phyloP scores from a whole-genome alignment of 2,888 invertebrate species.

The Petrolisthes cinctipes region DNA sequence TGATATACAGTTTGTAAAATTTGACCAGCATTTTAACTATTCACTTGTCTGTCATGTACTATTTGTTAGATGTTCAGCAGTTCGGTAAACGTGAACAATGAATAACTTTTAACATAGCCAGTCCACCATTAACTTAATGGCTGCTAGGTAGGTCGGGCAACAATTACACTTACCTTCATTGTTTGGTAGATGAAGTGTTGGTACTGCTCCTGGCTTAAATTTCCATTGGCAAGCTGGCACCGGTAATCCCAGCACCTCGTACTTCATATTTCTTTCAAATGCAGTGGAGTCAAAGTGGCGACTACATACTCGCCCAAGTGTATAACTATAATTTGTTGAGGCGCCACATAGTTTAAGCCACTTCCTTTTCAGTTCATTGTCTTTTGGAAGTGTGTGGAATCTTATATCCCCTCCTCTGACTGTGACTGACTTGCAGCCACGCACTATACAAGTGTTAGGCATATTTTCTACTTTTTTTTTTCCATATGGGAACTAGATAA shows the following conservation, averaged over 20 bases:
- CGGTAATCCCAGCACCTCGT: slow-evolving; percentile 8
- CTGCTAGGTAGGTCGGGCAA: background rate
- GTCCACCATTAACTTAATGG: background rate
- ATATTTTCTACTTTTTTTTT: no score
- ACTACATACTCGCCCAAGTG: no score
- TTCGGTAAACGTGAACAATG: background rate
- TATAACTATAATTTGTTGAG: no score
- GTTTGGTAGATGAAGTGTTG: slow-evolving; percentile 16
- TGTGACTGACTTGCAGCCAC: no score
- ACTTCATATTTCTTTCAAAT: no score
- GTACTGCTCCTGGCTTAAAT: slow-evolving; percentile 6
- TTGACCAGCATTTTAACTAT: background rate
- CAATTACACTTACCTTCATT: background rate
- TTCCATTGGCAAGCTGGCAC: background rate
- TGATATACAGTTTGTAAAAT: background rate
- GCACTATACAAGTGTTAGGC: no score
- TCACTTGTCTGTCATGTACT: background rate
- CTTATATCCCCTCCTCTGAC: no score
- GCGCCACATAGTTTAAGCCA: no score
- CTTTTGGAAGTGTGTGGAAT: no score
- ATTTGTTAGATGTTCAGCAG: background rate
- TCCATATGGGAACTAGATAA: no score
- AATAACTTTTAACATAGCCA: background rate
- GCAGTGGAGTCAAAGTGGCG: no score
- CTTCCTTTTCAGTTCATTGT: no score